phyloP scores from a whole-genome alignment of 2,797 vertebrate species.

The Silurus aristotelis region DNA sequence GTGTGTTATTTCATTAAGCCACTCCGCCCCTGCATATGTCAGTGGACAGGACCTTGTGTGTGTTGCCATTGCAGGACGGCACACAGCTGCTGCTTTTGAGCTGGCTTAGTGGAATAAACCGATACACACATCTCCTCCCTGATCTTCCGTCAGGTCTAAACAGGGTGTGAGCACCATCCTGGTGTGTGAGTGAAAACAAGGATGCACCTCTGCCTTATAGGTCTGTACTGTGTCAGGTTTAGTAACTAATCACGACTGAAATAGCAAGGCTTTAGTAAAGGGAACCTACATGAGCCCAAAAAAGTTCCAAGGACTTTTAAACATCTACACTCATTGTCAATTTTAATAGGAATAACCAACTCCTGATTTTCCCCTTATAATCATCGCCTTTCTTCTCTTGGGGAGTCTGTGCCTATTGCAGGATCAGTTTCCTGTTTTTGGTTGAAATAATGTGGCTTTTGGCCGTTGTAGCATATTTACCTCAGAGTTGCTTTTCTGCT shows the following conservation, averaged over 20 bases:
- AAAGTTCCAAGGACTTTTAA: not conserved
- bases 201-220: not conserved
- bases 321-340: not conserved
- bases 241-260: too few relatives aligned
- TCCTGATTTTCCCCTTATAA: not conserved
- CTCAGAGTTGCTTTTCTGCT: not conserved
- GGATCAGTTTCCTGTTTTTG: not conserved
- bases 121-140: slow-evolving; percentile 15
- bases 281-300: not conserved
- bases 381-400: not conserved
- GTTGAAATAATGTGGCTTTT: not conserved
- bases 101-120: slow-evolving; percentile 41
- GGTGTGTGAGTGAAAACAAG: not conserved
- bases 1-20: slow-evolving; percentile 77
- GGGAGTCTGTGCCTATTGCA: not conserved
- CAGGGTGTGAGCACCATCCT: not conserved
- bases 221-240: not conserved
- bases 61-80: slow-evolving; percentile 55
- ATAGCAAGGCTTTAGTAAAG: not conserved
- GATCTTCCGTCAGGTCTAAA: slow-evolving; percentile 13
- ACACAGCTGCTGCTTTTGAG: slow-evolving; percentile 65
- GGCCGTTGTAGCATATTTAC: not conserved
- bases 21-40: slow-evolving; percentile 76
- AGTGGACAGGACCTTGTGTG: slow-evolving; percentile 67
- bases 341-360: not conserved